Evolutionary conservation across 1,140 invertebrate genomes (phyloP).

Genomic region (Cecropterus lyciades): DNA sequence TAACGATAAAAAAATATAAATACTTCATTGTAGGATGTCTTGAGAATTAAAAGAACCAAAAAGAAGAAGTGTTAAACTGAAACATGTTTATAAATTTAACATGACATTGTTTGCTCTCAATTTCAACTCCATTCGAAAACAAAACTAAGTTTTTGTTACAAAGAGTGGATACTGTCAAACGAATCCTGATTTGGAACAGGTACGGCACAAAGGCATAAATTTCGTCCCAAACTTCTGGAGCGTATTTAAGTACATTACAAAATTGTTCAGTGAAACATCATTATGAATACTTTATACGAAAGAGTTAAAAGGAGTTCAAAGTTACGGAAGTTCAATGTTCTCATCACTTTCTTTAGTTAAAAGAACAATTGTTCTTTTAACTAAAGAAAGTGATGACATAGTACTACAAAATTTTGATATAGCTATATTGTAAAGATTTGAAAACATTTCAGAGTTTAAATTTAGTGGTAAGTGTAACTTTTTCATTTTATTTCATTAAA

Average conservation of each 20-base stretch:
- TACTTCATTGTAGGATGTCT: not conserved
- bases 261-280: no score
- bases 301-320: no score
- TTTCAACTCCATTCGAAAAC: slow-evolving; percentile 3
- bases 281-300: no score
- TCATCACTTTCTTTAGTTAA: no score
- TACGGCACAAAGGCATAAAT: slow-evolving; percentile 3
- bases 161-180: not conserved
- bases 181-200: slow-evolving; percentile 1
- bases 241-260: not conserved
- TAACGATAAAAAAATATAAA: not conserved
- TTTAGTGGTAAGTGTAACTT: no score
- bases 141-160: slow-evolving; percentile 8
- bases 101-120: slow-evolving; percentile 2
- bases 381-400: no score
- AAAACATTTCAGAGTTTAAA: no score
- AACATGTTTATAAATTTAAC: not conserved
- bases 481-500: no score
- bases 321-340: no score
- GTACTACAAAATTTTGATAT: no score
- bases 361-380: no score
- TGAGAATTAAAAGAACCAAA: not conserved
- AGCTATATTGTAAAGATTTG: no score
- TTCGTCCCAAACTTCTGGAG: not conserved
- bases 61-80: not conserved